Evolutionary conservation across 1,140 invertebrate species (phyloP), one percentile per base, ranked within the genome.

Genomic region (Antheraea mylitta): DNA sequence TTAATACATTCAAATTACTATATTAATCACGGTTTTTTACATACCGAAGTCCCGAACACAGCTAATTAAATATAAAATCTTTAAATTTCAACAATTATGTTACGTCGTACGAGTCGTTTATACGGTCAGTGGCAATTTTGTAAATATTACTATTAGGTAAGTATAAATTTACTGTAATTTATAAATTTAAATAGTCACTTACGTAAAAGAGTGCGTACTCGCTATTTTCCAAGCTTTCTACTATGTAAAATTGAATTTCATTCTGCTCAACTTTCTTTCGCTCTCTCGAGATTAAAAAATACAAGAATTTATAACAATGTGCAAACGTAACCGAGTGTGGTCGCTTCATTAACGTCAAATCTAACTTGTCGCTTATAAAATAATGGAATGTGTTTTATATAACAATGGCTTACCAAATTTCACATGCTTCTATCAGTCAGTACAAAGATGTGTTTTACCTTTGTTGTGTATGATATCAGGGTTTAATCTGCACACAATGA

Each of bases 401-500:
- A 53, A 53, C 45, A 53, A 53, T 53, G 45, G 45, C 13, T 53
- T 53, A 53, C 45, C 13, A 53, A 16, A 13, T 53, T 53, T 53
- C 45, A 53, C 45, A n/a, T 6, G 45, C 16, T 53, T 42, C 16
- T 53, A 53, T 53, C 45, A 53, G 45, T 53, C 5, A 53, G 19
- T 22, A 22, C 19, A 22, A 30, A 61, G 36, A 61, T 30, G 7
- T 22, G 36, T 61, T 60, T 60, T 61, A 61, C 36, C 19, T 22
- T 61, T 61, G 10, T 61, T 71, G 58, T 75, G 67, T 70, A 70
- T 67, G 62, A 67, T 74, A 67, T 67, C 79, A 70, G 78, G 74
- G 77, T 73, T 75, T 86, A 82, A 88, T 86, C 81, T 85, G 66
- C 86, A 88, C 74, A 90, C 87, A 90, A 90, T 87, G 74, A 81